phyloP scores from a whole-genome alignment of 2,888 invertebrate species.

The Pycnomerus fuliginosus region DNA sequence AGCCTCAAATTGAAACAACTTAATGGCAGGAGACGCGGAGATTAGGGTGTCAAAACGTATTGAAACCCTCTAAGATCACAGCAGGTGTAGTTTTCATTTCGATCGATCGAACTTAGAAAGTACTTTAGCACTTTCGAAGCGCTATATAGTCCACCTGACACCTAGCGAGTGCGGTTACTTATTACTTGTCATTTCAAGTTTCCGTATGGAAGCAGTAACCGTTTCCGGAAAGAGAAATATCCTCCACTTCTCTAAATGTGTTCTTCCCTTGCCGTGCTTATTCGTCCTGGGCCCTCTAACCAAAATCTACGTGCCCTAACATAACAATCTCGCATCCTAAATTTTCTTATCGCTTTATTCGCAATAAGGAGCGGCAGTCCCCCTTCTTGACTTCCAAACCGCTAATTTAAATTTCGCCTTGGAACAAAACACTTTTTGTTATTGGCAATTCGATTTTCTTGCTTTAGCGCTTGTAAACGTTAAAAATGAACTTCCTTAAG shows the following conservation, averaged over 20 bases:
- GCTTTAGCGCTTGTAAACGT: too few relatives aligned
- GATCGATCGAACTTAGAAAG: conserved; percentile 26
- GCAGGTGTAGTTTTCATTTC: conserved; percentile 29
- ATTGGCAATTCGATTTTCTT: too few relatives aligned
- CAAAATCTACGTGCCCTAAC: conserved; percentile 21
- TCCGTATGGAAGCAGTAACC: conserved; percentile 28
- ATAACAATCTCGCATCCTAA: conserved; percentile 20
- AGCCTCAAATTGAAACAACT: too few relatives aligned
- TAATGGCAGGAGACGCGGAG: too few relatives aligned
- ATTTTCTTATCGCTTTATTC: conserved; percentile 18
- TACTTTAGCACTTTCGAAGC: conserved; percentile 27
- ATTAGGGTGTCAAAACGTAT: too few relatives aligned
- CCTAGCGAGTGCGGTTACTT: conserved; percentile 30
- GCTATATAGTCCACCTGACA: conserved; percentile 33
- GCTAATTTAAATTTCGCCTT: too few relatives aligned
- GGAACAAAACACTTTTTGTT: too few relatives aligned
- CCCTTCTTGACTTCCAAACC: too few relatives aligned
- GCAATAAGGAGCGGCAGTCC: too few relatives aligned
- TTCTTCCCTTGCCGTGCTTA: conserved; percentile 13
- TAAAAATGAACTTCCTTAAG: too few relatives aligned
- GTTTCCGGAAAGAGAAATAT: conserved; percentile 27
- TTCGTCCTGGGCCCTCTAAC: conserved; percentile 9
- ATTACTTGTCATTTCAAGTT: conserved; percentile 33
- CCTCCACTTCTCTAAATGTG: conserved; percentile 23
- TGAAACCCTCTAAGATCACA: conserved; percentile 25